Base-by-base conservation (phyloP, 2,888 invertebrate species). In the Villa cingulata region DNA sequence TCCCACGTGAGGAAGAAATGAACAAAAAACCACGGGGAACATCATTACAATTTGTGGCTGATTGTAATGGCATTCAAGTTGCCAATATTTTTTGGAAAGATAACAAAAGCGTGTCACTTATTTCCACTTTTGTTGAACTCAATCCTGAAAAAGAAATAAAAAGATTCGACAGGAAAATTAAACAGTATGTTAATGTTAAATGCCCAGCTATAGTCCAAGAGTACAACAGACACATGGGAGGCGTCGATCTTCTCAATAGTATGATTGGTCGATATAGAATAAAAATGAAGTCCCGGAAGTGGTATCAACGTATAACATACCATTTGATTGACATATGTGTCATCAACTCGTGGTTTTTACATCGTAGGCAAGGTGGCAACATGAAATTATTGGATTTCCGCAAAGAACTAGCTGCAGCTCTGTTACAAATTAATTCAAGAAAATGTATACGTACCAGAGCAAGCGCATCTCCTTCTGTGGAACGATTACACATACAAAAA, bases 81-180 rank as follows among this genome's bases (percentile, higher is more conserved):
- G 51, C 54, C 16, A 53, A 45, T 45, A 58, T 63, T 23, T 53
- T 55, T 12, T 64, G 62, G 61, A 59, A 57, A 49, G 60, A 62
- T 51, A 65, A 64, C 50, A 63, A 62, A 57, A 50, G 56, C 47
- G 62, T 64, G 6, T 57, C 50, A 7, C 53, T 59, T n/a, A 48
- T 56, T 34, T 62, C 62, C 6, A 58, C 55, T 48, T 62, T 59
- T 55, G 58, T 52, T 46, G 61, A 59, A n/a, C 45, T 52, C 52
- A 19, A 53, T 16, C 58, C 61, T 18, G 51, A 39, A 48, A 46
- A 53, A 10, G 47, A 50, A 47, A 54, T 59, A 23, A 51, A 49
- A 44, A 51, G 58, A 45, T 58, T 53, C 48, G 53, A 56, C 46
- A 53, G 46, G 49, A 42, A 48, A 49, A 50, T 53, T 43, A 53